Percentiles rank a stretch among this genome's conserved stretches.
phyloP scores from a whole-genome alignment of 2,797 vertebrate species.

The Syngnathus rostellatus region DNA sequence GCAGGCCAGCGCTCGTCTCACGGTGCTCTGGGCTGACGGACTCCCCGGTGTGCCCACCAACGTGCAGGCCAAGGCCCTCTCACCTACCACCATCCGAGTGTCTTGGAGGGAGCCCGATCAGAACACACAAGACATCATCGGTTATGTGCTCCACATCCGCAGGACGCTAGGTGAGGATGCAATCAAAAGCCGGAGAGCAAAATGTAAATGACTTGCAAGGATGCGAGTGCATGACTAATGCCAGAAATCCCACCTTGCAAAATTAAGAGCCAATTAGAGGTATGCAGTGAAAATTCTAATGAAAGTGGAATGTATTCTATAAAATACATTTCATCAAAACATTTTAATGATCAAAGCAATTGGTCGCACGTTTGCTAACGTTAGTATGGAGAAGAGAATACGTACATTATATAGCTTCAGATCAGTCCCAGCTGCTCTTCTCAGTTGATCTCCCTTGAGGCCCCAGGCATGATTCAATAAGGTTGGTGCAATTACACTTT shows the following conservation, averaged over 20 bases:
- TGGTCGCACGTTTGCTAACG: not conserved
- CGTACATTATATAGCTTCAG: not conserved
- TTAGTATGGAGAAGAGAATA: not conserved
- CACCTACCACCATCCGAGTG: conserved; percentile 85
- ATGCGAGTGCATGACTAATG: not conserved
- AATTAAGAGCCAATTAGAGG: not conserved
- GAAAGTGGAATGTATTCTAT: no score
- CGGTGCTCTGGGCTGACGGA: conserved; percentile 89
- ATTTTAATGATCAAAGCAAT: not conserved
- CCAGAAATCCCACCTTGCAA: not conserved
- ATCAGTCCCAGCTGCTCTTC: conserved; percentile 32
- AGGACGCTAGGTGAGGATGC: conserved; percentile 74
- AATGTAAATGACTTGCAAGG: not conserved
- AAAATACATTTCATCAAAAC: not conserved
- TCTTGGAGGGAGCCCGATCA: conserved; percentile 86
- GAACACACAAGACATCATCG: conserved; percentile 93
- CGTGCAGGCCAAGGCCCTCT: conserved; percentile 77
- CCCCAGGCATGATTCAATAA: conserved; percentile 46
- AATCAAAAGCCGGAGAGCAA: not conserved
- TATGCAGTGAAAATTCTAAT: no score
- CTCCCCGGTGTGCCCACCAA: conserved; percentile 80
- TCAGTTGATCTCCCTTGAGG: conserved; percentile 28
- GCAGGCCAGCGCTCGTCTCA: conserved; percentile 91
- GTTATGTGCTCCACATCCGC: conserved; percentile 94
- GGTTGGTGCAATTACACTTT: conserved; percentile 59